Conservation (phyloP, 2,888 invertebrate genomes). For the Venusia cambrica region DNA sequence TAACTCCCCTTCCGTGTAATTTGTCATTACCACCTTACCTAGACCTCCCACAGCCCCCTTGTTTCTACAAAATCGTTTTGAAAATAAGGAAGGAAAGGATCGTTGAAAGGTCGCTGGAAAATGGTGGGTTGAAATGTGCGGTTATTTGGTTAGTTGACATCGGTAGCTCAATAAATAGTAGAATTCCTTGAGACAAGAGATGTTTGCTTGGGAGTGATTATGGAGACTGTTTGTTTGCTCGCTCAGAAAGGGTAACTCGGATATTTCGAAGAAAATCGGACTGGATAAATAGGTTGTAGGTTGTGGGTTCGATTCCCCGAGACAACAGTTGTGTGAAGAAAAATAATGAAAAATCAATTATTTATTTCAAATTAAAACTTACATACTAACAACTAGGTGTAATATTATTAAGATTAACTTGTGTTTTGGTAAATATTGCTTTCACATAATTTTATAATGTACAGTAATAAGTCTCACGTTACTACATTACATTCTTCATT, state of each 20-base stretch:
- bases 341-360: too few species aligned
- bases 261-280: too few species aligned
- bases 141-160: conserved; percentile 71
- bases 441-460: too few species aligned
- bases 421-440: too few species aligned
- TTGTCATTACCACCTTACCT: conserved; percentile 51
- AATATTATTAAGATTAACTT: too few species aligned
- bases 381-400: too few species aligned
- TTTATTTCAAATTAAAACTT: too few species aligned
- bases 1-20: conserved; percentile 69
- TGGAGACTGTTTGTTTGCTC: conserved; percentile 40
- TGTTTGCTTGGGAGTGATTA: conserved; percentile 51
- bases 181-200: conserved; percentile 42
- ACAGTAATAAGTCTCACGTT: too few species aligned
- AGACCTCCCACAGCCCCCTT: conserved; percentile 34
- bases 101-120: conserved; percentile 31
- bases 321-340: too few species aligned
- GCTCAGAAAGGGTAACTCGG: conserved; percentile 19
- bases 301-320: too few species aligned
- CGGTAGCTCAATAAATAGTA: conserved; percentile 61
- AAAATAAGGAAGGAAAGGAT: conserved; percentile 11
- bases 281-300: too few species aligned
- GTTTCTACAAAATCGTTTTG: conserved; percentile 8
- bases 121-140: conserved; percentile 42
- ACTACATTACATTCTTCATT: too few species aligned